Percentiles rank a stretch among this genome's conserved stretches.
Conservation (phyloP, 2,888 invertebrate genomes). For the Meandrusa payeni region DNA sequence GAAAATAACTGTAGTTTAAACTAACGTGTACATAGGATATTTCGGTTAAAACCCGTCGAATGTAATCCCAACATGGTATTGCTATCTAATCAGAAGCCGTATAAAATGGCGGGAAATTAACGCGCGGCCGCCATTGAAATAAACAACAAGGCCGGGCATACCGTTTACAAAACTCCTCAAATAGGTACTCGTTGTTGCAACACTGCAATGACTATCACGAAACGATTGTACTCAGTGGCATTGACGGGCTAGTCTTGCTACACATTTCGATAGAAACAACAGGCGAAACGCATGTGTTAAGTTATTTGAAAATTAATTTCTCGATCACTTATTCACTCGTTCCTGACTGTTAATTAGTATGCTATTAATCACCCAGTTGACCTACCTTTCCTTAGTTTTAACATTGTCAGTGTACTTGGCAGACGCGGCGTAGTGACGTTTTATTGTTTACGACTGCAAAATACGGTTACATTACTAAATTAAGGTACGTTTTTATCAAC, state of each 20-base stretch:
- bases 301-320: constrained; percentile 11
- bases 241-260: constrained; percentile 2
- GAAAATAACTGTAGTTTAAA: no score
- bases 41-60: constrained; percentile 9
- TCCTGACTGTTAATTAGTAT: constrained; percentile 19
- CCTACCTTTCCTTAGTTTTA: constrained; percentile 20
- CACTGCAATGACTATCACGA: constrained; percentile 1
- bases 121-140: constrained; percentile 21
- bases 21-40: no score
- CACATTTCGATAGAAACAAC: neutral
- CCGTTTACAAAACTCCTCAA: constrained; percentile 3
- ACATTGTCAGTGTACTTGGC: constrained; percentile 15
- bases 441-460: constrained; percentile 15
- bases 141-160: neutral
- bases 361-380: constrained; percentile 19
- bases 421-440: constrained; percentile 11
- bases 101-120: constrained; percentile 25
- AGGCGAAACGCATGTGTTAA: constrained; percentile 1
- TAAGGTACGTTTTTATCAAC: constrained; percentile 14
- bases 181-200: constrained; percentile 1
- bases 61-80: constrained; percentile 18
- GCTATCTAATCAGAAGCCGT: constrained; percentile 22
- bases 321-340: constrained; percentile 13
- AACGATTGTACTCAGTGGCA: neutral
- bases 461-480: constrained; percentile 4